Percentiles rank a stretch among this genome's conserved stretches.
These are phyloP conservation scores for Gobius niger DNA, from an alignment of 2,113 vertebrate species.

Conservation along the genomic window DNA sequence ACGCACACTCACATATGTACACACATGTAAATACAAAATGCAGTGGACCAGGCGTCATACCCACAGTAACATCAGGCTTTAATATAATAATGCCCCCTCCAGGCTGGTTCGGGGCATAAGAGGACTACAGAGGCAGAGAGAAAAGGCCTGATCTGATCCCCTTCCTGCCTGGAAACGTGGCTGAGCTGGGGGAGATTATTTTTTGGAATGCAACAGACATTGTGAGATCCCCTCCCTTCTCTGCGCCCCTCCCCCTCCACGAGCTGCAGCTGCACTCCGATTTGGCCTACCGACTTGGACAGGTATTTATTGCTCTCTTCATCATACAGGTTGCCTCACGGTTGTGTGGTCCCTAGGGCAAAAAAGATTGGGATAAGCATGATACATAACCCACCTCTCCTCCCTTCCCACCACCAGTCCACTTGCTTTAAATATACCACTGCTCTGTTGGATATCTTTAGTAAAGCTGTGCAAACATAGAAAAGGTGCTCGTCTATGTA, in stretches of 20 bases:
- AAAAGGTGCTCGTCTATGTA: slow-evolving; percentile 73
- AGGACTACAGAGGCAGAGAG: slow-evolving; percentile 65
- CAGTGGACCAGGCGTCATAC: slow-evolving; percentile 64
- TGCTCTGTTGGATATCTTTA: slow-evolving; percentile 73
- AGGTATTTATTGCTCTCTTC: slow-evolving; percentile 80
- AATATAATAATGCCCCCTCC: slow-evolving; percentile 72
- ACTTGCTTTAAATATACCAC: slow-evolving; percentile 70
- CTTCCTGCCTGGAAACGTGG: slow-evolving; percentile 71
- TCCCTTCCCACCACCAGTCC: slow-evolving; percentile 45
- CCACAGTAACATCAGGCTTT: slow-evolving; percentile 60
- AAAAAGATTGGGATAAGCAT: slow-evolving; percentile 72
- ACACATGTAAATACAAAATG: slow-evolving; percentile 50
- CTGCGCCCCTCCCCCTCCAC: slow-evolving; percentile 53
- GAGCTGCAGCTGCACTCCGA: slow-evolving; percentile 71
- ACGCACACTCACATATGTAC: slow-evolving; percentile 29
- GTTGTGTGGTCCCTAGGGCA: slow-evolving; percentile 71
- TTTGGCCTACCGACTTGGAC: slow-evolving; percentile 74
- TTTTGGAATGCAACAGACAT: slow-evolving; percentile 78
- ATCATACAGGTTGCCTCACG: slow-evolving; percentile 72
- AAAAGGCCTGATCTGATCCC: slow-evolving; percentile 70
- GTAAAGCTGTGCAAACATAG: slow-evolving; percentile 82
- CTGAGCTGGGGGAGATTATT: slow-evolving; percentile 75
- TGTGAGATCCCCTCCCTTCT: slow-evolving; percentile 67
- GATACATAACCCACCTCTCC: slow-evolving; percentile 55
- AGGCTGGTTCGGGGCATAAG: slow-evolving; percentile 72